phyloP scores from a whole-genome alignment of 2,797 vertebrate species.

The Pangasius sanitwongsei region DNA sequence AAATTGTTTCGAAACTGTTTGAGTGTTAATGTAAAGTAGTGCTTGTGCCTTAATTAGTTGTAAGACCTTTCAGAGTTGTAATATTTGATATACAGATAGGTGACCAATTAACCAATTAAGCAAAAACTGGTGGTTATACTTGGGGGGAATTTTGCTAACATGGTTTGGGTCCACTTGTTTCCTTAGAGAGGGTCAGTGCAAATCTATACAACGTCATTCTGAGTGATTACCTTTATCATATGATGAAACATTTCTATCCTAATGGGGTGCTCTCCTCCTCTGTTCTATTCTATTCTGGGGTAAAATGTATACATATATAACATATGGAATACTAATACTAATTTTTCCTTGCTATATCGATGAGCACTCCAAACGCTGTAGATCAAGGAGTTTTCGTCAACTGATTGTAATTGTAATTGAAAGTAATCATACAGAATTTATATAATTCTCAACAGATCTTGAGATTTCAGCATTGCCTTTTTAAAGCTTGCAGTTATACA shows the following conservation, averaged over 20 bases:
- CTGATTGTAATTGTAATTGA: neutral
- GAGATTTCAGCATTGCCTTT: conserved; percentile 69
- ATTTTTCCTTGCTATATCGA: neutral
- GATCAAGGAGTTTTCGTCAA: neutral
- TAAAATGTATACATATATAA: neutral
- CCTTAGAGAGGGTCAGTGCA: neutral
- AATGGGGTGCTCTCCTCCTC: neutral
- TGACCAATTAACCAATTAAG: neutral
- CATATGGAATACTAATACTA: neutral
- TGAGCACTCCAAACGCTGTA: neutral
- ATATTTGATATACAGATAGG: neutral
- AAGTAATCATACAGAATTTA: neutral
- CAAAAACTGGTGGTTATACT: neutral
- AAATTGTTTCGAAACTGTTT: conserved; percentile 23
- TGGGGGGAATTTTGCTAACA: neutral
- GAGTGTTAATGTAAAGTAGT: neutral
- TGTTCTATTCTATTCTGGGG: neutral
- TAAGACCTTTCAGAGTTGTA: neutral
- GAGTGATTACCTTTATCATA: neutral
- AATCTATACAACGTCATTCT: neutral
- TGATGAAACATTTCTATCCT: neutral
- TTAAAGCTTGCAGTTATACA: conserved; percentile 68
- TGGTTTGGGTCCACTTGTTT: neutral
- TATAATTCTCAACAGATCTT: conserved; percentile 25
- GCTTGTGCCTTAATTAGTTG: neutral